Conservation (phyloP, 2,888 invertebrate species). For the Phaonia tiefii region DNA sequence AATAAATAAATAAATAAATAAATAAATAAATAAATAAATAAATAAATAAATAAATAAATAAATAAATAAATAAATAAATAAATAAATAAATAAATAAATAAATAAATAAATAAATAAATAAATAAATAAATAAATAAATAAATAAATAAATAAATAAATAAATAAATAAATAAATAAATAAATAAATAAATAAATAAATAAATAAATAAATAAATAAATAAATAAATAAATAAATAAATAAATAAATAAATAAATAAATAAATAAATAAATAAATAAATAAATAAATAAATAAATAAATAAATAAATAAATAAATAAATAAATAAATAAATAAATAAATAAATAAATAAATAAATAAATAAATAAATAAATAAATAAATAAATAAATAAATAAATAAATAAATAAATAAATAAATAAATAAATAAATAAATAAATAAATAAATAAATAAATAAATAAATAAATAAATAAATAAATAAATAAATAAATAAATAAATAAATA, state of each 20-base stretch:
- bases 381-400: slow-evolving; percentile 16
- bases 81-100: slow-evolving; percentile 16
- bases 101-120: slow-evolving; percentile 16
- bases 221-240: no score
- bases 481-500: slow-evolving; percentile 16
- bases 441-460: slow-evolving; percentile 8
- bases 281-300: slow-evolving; percentile 16
- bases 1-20: slow-evolving; percentile 16
- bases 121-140: slow-evolving; percentile 16
- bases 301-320: slow-evolving; percentile 16
- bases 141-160: slow-evolving; percentile 16
- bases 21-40: slow-evolving; percentile 16
- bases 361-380: slow-evolving; percentile 16
- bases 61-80: slow-evolving; percentile 16
- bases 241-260: background rate
- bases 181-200: slow-evolving; percentile 16
- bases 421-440: slow-evolving; percentile 8
- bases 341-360: slow-evolving; percentile 16
- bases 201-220: slow-evolving; percentile 16
- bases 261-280: slow-evolving; percentile 9
- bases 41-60: slow-evolving; percentile 16
- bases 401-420: slow-evolving; percentile 16
- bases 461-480: slow-evolving; percentile 16
- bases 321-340: slow-evolving; percentile 16
- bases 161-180: slow-evolving; percentile 16